These are phyloP conservation scores for Polymixis flavicincta DNA, from an alignment of 2,888 invertebrate genomes.

Conservation along the genomic window DNA sequence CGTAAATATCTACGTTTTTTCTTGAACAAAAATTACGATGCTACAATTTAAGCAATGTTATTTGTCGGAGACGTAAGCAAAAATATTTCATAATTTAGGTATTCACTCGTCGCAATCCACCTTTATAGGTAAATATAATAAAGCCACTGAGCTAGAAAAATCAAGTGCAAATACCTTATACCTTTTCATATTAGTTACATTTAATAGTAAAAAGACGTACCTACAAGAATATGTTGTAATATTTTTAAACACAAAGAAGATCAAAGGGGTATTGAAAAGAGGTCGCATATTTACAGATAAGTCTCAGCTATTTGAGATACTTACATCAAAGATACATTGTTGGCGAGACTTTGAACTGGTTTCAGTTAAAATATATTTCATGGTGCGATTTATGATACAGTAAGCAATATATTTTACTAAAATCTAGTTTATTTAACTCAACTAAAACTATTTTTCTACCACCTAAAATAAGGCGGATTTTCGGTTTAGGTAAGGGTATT, in stretches of 20 bases:
- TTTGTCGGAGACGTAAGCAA: background rate
- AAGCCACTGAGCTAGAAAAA: conserved; percentile 41
- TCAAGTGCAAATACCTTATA: conserved; percentile 45
- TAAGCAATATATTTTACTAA: background rate
- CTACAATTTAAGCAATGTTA: background rate
- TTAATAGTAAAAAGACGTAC: conserved; percentile 42
- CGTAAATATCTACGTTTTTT: background rate
- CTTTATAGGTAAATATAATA: conserved; percentile 20
- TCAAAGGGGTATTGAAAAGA: conserved; percentile 69
- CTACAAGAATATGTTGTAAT: conserved; percentile 32
- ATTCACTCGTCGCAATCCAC: conserved; percentile 22
- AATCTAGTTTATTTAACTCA: background rate
- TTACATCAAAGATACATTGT: conserved; percentile 71
- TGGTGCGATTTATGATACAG: conserved; percentile 7
- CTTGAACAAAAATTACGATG: background rate
- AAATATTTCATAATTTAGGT: conserved; percentile 23
- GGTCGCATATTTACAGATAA: conserved; percentile 60
- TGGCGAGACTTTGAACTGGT: conserved; percentile 42
- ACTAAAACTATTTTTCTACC: background rate
- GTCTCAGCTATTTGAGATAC: conserved; percentile 57
- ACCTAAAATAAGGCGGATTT: background rate
- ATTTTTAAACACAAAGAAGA: conserved; percentile 58
- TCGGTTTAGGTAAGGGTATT: background rate
- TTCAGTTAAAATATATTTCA: conserved; percentile 14
- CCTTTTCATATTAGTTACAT: conserved; percentile 44